Evolutionary conservation across 2,888 invertebrate species (phyloP).

Genomic region (Andricus curvator): DNA sequence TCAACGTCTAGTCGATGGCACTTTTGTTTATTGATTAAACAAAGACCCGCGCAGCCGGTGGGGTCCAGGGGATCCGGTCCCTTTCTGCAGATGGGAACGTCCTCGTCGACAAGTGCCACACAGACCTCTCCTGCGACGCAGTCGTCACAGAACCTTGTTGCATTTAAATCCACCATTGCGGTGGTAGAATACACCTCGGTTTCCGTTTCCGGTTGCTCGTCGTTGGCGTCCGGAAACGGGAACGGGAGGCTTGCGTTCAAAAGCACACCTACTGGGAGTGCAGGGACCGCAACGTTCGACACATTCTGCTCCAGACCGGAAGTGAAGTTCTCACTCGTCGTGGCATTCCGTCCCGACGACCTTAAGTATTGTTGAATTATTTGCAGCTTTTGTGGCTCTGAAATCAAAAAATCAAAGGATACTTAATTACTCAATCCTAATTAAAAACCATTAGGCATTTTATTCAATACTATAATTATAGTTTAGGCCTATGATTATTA

Average conservation of each 20-base stretch:
- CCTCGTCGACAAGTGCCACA: constrained; percentile 82
- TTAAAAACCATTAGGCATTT: too few species aligned
- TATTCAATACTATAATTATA: too few species aligned
- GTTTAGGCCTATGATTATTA: too few species aligned
- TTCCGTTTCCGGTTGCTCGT: constrained; percentile 57
- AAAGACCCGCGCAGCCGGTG: constrained; percentile 80
- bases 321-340: constrained; percentile 53
- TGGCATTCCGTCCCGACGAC: constrained; percentile 64
- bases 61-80: constrained; percentile 81
- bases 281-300: constrained; percentile 49
- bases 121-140: constrained; percentile 80
- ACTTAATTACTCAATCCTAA: too few species aligned
- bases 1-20: constrained; percentile 77
- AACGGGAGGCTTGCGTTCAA: constrained; percentile 51
- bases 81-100: constrained; percentile 81
- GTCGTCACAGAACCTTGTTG: constrained; percentile 72
- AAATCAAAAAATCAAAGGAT: constrained; percentile 46
- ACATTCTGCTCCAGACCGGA: constrained; percentile 52
- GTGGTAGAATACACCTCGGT: constrained; percentile 47
- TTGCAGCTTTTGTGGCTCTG: constrained; percentile 75
- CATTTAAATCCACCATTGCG: constrained; percentile 53
- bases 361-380: constrained; percentile 75
- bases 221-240: constrained; percentile 46
- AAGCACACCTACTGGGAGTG: constrained; percentile 53
- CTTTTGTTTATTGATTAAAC: constrained; percentile 74